These are phyloP conservation scores for Paracanthobrama guichenoti DNA, from an alignment of 2,113 vertebrate genomes.

Conservation along the genomic window DNA sequence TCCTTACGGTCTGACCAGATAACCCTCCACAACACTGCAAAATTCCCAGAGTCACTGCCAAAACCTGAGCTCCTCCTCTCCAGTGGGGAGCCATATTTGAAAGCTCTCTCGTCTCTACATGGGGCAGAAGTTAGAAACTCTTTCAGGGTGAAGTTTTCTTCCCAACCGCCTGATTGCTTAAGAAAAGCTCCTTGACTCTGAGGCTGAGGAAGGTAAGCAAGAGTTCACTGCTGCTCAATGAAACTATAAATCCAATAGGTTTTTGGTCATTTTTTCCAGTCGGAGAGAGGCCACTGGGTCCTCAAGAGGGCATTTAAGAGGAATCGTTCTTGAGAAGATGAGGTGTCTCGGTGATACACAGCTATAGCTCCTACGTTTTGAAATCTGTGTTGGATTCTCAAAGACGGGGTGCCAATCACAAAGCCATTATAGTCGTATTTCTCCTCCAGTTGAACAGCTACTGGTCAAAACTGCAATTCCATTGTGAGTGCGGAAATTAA, in stretches of 20 bases:
- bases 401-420: neutral
- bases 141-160: constrained; percentile 19
- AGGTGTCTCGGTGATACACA: neutral
- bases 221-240: neutral
- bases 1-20: constrained; percentile 69
- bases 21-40: constrained; percentile 65
- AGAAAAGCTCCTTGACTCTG: constrained; percentile 23
- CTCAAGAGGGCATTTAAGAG: constrained; percentile 30
- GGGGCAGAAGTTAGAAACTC: constrained; percentile 51
- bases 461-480: neutral
- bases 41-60: constrained; percentile 64
- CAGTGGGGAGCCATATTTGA: constrained; percentile 68
- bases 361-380: neutral
- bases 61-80: constrained; percentile 61
- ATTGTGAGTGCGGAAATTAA: neutral
- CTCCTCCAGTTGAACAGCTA: neutral
- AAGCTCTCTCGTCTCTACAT: constrained; percentile 65
- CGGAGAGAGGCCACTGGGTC: constrained; percentile 12
- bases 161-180: neutral
- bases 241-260: constrained; percentile 32
- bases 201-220: neutral
- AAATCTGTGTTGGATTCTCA: neutral
- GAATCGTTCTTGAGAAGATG: neutral
- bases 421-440: neutral
- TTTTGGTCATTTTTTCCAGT: constrained; percentile 26